Percentiles rank a stretch among this genome's conserved stretches.
These are phyloP conservation scores for Larimichthys polyactis DNA, from an alignment of 2,113 vertebrate species.

Conservation along the genomic window DNA sequence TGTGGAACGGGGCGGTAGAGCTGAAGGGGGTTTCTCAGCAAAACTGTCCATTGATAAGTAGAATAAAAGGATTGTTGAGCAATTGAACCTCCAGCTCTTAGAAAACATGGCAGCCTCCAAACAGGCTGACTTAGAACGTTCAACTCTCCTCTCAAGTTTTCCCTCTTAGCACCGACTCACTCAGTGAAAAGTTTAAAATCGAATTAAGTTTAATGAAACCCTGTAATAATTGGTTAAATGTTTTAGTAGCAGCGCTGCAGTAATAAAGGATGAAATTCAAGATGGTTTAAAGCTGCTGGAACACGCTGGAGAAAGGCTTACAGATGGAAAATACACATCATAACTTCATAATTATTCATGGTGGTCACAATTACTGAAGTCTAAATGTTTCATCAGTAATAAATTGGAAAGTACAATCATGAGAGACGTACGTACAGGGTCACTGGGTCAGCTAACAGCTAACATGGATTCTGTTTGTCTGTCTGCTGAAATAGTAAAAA, in stretches of 20 bases:
- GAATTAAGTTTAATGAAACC: slow-evolving; percentile 49
- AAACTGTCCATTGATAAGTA: background rate
- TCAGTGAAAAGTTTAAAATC: slow-evolving; percentile 13
- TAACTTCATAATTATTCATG: background rate
- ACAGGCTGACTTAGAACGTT: background rate
- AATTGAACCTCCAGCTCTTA: background rate
- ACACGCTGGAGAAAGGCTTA: background rate
- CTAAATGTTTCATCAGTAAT: background rate
- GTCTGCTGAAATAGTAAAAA: background rate
- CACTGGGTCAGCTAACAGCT: background rate
- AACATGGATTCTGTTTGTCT: slow-evolving; percentile 7
- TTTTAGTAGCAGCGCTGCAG: background rate
- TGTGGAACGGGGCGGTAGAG: background rate
- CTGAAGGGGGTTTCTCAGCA: background rate
- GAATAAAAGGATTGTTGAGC: background rate
- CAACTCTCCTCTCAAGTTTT: background rate
- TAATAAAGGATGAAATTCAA: slow-evolving; percentile 31
- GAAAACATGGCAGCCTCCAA: background rate
- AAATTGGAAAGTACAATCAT: background rate
- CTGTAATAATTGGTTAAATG: slow-evolving; percentile 32
- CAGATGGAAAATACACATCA: background rate
- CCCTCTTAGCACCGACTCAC: background rate
- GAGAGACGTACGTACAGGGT: background rate
- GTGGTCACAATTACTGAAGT: background rate
- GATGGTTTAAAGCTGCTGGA: slow-evolving; percentile 1